Base-by-base conservation (phyloP, 2,888 invertebrate genomes). In the Meliscaeva auricollis region DNA sequence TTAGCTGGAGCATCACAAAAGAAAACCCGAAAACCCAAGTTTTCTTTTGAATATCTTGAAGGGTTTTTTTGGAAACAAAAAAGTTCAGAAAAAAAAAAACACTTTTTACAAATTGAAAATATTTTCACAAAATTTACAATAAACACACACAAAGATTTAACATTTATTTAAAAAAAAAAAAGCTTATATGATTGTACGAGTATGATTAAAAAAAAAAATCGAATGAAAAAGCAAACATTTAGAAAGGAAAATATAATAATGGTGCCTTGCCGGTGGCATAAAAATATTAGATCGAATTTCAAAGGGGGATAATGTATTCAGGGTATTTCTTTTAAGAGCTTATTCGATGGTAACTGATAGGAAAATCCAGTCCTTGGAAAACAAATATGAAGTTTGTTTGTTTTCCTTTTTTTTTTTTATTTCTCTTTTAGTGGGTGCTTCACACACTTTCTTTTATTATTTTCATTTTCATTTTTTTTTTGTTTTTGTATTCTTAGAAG, bases 171-270 rank as follows among this genome's bases (percentile, higher is more conserved):
- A 0, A 38, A 3, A 38, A 17, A 35, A 17, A 11, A 9, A 35
- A 0, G 11, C 11, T 35, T 46, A 32, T 64, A 13, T n/a, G 8
- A 60, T 30, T 50, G 50, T 26, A 26, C 26, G 26, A 26, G 26
- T 52, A 17, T 38, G 50, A 48, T 46, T 44, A 35, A 20, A 52
- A 66, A 26, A 17, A 9, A 22, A 60, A 50, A 64, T 15, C 30
- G 46, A 68, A 68, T 77, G 72, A 60, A 77, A 68, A 77, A 60
- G 48, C 41, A 82, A 82, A 82, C 32, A 77, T 82, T 68, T 54
- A 30, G 58, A 68, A 44, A 60, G 30, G 44, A 41, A 64, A 64
- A 41, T 48, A 32, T 62, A n/a, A 38, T 54, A 46, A 69, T 22
- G 46, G 46, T 75, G 35, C 46, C 26, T 72, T 46, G 69, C 68